Base-by-base conservation (phyloP, 2,888 invertebrate genomes). In the Schrankia costaestrigalis region DNA sequence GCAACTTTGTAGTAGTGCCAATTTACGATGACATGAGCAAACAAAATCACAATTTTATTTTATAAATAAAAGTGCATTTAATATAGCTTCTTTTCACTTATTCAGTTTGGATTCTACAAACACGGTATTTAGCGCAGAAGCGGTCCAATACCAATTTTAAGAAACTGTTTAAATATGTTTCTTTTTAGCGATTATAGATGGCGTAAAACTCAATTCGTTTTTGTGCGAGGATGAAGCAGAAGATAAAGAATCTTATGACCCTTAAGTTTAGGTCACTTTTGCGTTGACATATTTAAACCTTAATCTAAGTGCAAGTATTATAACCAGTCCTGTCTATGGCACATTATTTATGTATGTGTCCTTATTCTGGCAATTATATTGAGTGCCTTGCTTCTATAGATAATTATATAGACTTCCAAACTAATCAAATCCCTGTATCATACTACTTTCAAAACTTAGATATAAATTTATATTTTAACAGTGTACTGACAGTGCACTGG, bases 291-390 rank as follows among this genome's bases (percentile, higher is more conserved):
- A 14, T 41, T 41, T 39, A 18, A 24, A 22, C 30, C 31, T 13
- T 34, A 8, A 26, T 31, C 25, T 35, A 31, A 14, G 18, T 37
- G 31, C 25, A 26, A 26, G 26, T 35, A 33, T 25, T 33, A 35
- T 42, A 37, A 45, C 43, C 42, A 45, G 26, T 37, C 37, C 15
- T 15, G 35, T 39, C 23, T 62, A 55, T 62, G 62, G 62, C 63
- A 60, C 58, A 41, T 43, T 14, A 31, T 38, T 39, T 40, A 43
- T 30, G n/a, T n/a, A n/a, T 37, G 41, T 29, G 19, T 9, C 32
- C 33, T 34, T 39, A 46, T 27, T 35, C 25, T 34, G 19, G 30
- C 30, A 35, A 25, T n/a, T 31, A 25, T 18, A 23, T 31, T 8
- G 24, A 38, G 26, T 31, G 35, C 31, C 41, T 34, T 22, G 27